These are phyloP conservation scores for Thymelicus sylvestris DNA, from an alignment of 2,888 invertebrate genomes.

Conservation along the genomic window DNA sequence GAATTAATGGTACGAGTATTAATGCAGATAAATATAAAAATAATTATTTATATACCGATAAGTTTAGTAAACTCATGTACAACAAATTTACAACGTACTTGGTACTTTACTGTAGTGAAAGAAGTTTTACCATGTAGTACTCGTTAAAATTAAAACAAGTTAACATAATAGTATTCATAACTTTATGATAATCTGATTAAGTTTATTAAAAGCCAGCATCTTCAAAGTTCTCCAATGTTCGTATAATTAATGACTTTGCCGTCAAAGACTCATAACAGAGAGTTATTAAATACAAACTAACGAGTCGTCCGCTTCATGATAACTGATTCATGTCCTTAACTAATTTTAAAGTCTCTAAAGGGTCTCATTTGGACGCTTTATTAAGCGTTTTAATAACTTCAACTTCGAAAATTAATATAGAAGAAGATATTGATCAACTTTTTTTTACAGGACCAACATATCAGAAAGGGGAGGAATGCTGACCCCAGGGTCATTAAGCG, in stretches of 20 bases:
- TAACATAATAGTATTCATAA: neutral
- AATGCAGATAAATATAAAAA: too few relatives aligned
- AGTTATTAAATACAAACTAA: slow-evolving; percentile 15
- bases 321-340: neutral
- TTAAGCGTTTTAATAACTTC: neutral
- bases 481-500: slow-evolving; percentile 75
- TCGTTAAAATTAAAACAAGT: too few relatives aligned
- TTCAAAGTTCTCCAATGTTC: slow-evolving; percentile 4
- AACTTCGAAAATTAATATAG: neutral
- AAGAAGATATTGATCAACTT: neutral
- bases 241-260: slow-evolving; percentile 6
- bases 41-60: too few relatives aligned
- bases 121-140: too few relatives aligned
- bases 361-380: neutral
- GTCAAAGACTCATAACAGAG: neutral
- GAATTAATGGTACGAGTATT: too few relatives aligned
- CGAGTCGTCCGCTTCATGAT: neutral
- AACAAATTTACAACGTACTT: too few relatives aligned
- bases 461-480: slow-evolving; percentile 76
- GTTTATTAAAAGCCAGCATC: slow-evolving; percentile 1
- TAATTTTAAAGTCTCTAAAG: neutral
- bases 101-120: too few relatives aligned
- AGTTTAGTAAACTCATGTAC: too few relatives aligned
- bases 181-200: slow-evolving; percentile 1
- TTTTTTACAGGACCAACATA: slow-evolving; percentile 66